phyloP scores from a whole-genome alignment of 2,113 vertebrate genomes.

The Lasiurus cinereus region DNA sequence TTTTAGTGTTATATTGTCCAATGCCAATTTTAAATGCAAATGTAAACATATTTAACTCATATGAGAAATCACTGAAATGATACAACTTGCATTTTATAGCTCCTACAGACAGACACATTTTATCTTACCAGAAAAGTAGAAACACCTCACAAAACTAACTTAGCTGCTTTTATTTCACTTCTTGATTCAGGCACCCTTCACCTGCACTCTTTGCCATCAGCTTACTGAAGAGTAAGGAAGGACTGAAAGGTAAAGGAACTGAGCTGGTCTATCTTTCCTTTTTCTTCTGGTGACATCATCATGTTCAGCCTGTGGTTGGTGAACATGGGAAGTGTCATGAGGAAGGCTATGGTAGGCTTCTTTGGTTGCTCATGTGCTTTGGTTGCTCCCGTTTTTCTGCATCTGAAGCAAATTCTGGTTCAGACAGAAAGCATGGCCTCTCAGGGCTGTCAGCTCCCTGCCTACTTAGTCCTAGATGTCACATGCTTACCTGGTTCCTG shows the following conservation, averaged over 20 bases:
- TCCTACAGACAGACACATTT: background rate
- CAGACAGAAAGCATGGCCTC: background rate
- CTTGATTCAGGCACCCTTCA: background rate
- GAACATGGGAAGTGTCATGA: too few relatives aligned
- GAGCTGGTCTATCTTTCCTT: background rate
- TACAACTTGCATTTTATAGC: background rate
- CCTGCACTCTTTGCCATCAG: background rate
- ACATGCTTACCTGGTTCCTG: background rate
- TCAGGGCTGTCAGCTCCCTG: rapidly evolving
- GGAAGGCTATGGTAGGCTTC: background rate
- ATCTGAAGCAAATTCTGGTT: background rate
- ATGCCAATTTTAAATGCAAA: conserved; percentile 40
- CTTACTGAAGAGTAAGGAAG: background rate
- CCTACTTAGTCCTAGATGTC: background rate
- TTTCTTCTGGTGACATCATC: background rate
- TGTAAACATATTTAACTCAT: background rate
- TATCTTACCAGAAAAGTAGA: background rate
- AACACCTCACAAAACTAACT: background rate
- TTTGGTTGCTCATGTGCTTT: background rate
- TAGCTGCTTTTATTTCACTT: background rate
- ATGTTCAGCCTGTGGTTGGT: background rate
- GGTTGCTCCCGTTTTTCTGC: background rate
- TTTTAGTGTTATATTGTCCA: background rate
- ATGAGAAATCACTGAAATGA: background rate
- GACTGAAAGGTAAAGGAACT: background rate